Evolutionary conservation across 2,888 invertebrate species (phyloP), one percentile per base, ranked within the genome.

Genomic region (Galerucella calmariensis): DNA sequence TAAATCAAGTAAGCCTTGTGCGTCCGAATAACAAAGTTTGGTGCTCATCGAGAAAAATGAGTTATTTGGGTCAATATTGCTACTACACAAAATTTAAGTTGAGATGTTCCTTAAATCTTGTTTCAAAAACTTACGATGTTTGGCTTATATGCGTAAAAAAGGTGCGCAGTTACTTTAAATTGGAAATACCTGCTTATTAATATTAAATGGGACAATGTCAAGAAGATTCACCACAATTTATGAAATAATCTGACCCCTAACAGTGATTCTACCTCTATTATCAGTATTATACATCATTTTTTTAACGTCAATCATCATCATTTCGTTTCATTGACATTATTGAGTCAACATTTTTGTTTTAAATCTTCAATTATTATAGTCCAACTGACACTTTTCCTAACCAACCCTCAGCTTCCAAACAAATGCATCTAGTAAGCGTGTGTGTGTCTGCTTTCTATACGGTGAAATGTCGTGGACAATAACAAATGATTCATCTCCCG

Each of bases 401-500:
- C 11, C 63, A 53, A 69, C 75, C 72, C 74, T 62, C 58, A 65
- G 56, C 70, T 67, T 68, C 67, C 65, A 73, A 73, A 72, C 70
- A 67, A 74, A 48, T 68, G 78, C 76, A 79, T 77, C 77, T 74
- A 78, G 73, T 73, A 75, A 80, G 81, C 80, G 80, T 80, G 80
- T 76, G 77, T 66, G 70, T 66, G 67, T 73, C 41, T 72, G 80
- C 79, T 82, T 73, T 20, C 61, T 75, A 44, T 71, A 82, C 81
- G 83, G 79, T 81, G 80, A 79, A 82, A 82, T 82, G 83, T 83
- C 80, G 79, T 77, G 85, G 82, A 85, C 85, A 85, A 85, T 85
- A 85, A 85, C 85, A 85, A 85, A 85, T 85, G 85, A 85, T 84
- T 85, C 85, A 85, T 85, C 84, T 84, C 82, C 78, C 84, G 84